These are phyloP conservation scores for Scelioninae gen. 2 DNA, from an alignment of 2,888 invertebrate species.

Conservation along the genomic window DNA sequence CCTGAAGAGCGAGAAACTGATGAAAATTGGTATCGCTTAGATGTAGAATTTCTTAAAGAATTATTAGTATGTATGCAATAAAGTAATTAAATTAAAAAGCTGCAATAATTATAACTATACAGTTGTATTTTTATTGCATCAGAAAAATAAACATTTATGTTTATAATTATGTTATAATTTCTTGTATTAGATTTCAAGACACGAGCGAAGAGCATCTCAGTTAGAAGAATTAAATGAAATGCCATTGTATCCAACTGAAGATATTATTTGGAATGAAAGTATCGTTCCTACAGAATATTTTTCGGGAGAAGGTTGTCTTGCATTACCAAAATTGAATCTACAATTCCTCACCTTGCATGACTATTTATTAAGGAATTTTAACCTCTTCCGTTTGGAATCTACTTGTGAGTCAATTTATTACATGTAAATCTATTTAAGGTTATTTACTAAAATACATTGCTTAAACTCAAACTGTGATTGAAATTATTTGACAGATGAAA, in stretches of 20 bases:
- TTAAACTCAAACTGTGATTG: not conserved
- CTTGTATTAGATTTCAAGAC: conserved; percentile 82
- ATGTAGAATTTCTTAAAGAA: conserved; percentile 89
- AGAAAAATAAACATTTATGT: not conserved
- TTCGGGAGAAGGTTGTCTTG: conserved; percentile 95
- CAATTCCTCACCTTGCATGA: conserved; percentile 99
- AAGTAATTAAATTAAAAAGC: too few relatives aligned
- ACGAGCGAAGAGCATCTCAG: conserved; percentile 93
- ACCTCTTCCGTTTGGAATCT: conserved; percentile 97
- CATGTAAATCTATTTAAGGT: conserved; percentile 21
- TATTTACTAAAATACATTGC: not conserved
- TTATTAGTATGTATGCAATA: conserved; percentile 83
- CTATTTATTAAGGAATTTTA: conserved; percentile 97
- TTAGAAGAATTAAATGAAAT: conserved; percentile 96
- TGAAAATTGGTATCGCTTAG: conserved; percentile 86
- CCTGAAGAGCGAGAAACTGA: conserved; percentile 81
- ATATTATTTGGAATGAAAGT: conserved; percentile 99
- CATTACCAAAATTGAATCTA: conserved; percentile 96
- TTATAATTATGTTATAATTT: not conserved
- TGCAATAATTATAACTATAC: not conserved
- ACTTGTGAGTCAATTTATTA: conserved; percentile 84
- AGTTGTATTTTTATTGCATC: too few relatives aligned
- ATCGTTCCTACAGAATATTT: conserved; percentile 98
- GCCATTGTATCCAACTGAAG: conserved; percentile 98
- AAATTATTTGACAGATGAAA: conserved; percentile 87